Base-by-base conservation (phyloP, 2,888 invertebrate genomes). In the Apamea monoglypha region DNA sequence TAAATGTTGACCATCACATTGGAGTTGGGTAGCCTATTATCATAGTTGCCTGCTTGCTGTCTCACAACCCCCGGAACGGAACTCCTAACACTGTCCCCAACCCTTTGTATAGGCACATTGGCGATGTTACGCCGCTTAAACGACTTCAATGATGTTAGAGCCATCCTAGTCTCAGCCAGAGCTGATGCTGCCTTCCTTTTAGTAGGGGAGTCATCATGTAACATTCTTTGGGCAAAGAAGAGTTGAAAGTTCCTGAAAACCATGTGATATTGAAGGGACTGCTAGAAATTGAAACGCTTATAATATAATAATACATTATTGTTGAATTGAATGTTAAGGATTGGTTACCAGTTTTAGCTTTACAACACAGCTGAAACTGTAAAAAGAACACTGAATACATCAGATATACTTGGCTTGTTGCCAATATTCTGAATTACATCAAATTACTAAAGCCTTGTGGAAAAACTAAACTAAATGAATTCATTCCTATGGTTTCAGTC, bases 111-210 rank as follows among this genome's bases (percentile, higher is more conserved):
- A n/a, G 96, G 96, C 16, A 93, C 97, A 93, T 93, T 96, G 10
- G 97, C 95, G 90, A 95, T 95, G 88, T 97, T 97, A 53, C 96
- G 93, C 53, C 98, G 97, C 82, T 98, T 98, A 86, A 98, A 98
- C 0, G 98, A 97, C 88, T 97, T 97, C 68, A 99, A 94, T 4
- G 98, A 98, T 76, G 98, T 98, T 78, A 99, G 96, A 16, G 98
- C 98, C 92, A 98, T 97, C 78, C 99, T 97, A 75, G 98, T 98
- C 90, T 98, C 98, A 40, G 97, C 97, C 71, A 98, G 93, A 50
- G 97, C 97, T 67, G 97, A 96, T 72, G 97, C 97, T 82, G 97
- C 97, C 84, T 97, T 97, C 72, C 97, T 95, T 91, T 97, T 97
- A 10, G 97, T 97, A 3, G 97, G 97, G 69, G 96, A 96, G 86